A percentile compares a stretch with the other conserved stretches of the same genome.
phyloP scores from a whole-genome alignment of 2,888 invertebrate genomes.

The Lysandra bellargus region DNA sequence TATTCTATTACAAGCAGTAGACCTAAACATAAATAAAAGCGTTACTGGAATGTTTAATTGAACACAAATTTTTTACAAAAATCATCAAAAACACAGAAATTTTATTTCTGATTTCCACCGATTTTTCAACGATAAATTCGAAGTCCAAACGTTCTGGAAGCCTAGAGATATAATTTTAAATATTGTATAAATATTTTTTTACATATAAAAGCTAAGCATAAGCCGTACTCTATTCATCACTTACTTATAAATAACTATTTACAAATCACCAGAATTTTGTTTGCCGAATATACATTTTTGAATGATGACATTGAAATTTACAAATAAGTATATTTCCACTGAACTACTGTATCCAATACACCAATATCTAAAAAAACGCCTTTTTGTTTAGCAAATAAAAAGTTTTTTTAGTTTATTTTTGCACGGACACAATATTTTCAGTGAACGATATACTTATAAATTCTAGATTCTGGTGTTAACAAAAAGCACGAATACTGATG shows the following conservation, averaged over 20 bases:
- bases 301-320: slow-evolving; percentile 16
- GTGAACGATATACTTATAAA: slow-evolving; percentile 24
- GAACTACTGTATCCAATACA: neutral
- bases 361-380: neutral
- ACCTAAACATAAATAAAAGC: slow-evolving; percentile 25
- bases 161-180: slow-evolving; percentile 70
- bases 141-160: slow-evolving; percentile 18
- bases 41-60: slow-evolving; percentile 22
- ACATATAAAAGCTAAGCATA: slow-evolving; percentile 76
- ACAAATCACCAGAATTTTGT: slow-evolving; percentile 75
- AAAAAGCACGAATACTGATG: slow-evolving; percentile 77
- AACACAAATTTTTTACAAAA: slow-evolving; percentile 23
- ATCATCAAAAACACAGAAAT: slow-evolving; percentile 27
- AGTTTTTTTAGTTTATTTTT: neutral
- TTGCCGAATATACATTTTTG: slow-evolving; percentile 28
- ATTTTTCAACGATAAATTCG: slow-evolving; percentile 24
- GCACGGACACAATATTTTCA: neutral
- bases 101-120: slow-evolving; percentile 19
- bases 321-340: slow-evolving; percentile 29
- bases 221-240: slow-evolving; percentile 72
- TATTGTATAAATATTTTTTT: slow-evolving; percentile 79
- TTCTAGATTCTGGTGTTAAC: slow-evolving; percentile 56
- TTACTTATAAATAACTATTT: slow-evolving; percentile 79
- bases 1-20: slow-evolving; percentile 41
- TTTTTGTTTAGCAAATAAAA: neutral